A percentile compares a stretch with the other conserved stretches of the same genome.
Conservation (phyloP, 2,797 vertebrate species). For the Schizothorax lantsangensis region DNA sequence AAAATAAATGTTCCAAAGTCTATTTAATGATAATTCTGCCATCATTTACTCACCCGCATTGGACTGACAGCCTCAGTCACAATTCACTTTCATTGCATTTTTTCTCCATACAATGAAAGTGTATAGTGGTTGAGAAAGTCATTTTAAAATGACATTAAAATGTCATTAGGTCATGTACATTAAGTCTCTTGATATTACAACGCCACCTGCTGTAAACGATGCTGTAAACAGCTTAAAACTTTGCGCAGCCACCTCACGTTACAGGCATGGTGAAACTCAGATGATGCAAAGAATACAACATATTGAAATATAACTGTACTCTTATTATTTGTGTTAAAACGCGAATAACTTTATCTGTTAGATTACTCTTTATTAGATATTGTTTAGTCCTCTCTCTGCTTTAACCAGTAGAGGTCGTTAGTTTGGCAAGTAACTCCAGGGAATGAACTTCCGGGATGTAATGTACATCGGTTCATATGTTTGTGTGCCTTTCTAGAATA, state of each 20-base stretch:
- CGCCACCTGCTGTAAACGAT: constrained; percentile 40
- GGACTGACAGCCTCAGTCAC: not conserved
- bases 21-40: not conserved
- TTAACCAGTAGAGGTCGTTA: constrained; percentile 32
- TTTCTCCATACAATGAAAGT: too few species aligned
- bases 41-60: not conserved
- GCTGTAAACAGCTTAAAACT: constrained; percentile 1
- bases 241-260: not conserved
- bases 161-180: not conserved
- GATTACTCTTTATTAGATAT: not conserved
- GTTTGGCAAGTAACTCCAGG: not conserved
- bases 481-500: not conserved
- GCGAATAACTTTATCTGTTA: not conserved
- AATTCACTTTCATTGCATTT: not conserved
- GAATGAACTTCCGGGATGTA: constrained; percentile 45
- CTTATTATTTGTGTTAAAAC: not conserved
- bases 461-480: not conserved
- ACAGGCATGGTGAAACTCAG: not conserved
- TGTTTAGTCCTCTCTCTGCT: too few species aligned
- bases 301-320: not conserved
- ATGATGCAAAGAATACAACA: too few species aligned
- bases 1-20: not conserved
- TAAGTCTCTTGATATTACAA: constrained; percentile 18
- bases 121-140: too few species aligned
- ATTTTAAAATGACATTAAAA: too few species aligned